phyloP scores from a whole-genome alignment of 2,113 vertebrate species.

The Solenodon paradoxus region DNA sequence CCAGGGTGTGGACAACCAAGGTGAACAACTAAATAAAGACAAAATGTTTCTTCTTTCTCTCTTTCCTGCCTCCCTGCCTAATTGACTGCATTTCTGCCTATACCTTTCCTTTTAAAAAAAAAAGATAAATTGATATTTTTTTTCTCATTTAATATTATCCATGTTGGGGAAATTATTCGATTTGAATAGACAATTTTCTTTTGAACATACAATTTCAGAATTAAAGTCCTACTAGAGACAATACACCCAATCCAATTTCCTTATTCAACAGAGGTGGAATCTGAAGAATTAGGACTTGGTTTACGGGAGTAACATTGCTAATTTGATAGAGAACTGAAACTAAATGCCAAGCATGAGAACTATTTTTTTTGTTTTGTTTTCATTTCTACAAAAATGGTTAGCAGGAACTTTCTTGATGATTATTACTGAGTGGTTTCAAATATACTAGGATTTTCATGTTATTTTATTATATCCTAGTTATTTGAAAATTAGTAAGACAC shows the following conservation, averaged over 20 bases:
- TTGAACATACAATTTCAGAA: slow-evolving; percentile 8
- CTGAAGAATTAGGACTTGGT: neutral
- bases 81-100: too few relatives aligned
- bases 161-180: neutral
- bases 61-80: too few relatives aligned
- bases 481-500: neutral
- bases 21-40: too few relatives aligned
- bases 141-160: neutral
- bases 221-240: neutral
- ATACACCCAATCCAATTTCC: neutral
- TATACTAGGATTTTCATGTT: neutral
- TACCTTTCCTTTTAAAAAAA: too few relatives aligned
- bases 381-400: neutral
- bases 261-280: neutral
- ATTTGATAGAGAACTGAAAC: neutral
- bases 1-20: too few relatives aligned
- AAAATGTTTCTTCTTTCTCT: too few relatives aligned
- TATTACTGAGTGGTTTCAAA: neutral
- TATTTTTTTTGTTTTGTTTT: neutral
- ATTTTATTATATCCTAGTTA: neutral
- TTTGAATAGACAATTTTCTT: slow-evolving; percentile 8
- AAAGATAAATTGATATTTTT: too few relatives aligned
- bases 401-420: neutral
- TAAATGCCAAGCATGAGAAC: neutral
- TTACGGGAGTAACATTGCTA: neutral